phyloP scores from a whole-genome alignment of 2,113 vertebrate species.

The Phyllostomus discolor region DNA sequence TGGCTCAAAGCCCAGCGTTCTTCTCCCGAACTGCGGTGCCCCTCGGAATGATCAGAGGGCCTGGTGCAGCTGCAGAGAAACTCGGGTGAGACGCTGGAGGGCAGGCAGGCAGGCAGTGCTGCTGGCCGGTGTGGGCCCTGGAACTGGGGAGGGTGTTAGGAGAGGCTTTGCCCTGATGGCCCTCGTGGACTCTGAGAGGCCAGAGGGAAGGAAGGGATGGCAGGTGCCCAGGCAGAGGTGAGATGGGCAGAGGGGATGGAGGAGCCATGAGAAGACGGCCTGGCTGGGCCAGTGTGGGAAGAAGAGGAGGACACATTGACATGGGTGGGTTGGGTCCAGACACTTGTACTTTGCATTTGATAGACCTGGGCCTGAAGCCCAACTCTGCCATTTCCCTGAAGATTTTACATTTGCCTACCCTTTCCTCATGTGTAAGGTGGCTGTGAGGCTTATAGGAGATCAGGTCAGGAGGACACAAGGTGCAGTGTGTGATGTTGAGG shows the following conservation, averaged over 20 bases:
- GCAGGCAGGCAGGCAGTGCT: not conserved
- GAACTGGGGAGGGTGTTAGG: too few species aligned
- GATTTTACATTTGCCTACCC: not conserved
- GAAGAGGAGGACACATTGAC: not conserved
- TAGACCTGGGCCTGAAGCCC: not conserved
- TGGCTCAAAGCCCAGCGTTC: not conserved
- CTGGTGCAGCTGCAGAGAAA: not conserved
- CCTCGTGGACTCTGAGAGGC: not conserved
- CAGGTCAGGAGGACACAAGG: not conserved
- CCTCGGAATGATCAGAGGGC: not conserved
- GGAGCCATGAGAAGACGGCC: not conserved
- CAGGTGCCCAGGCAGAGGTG: not conserved
- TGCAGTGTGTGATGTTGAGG: too few species aligned
- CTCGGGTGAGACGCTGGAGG: not conserved
- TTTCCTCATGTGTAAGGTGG: not conserved
- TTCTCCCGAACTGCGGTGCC: not conserved
- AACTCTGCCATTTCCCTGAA: not conserved
- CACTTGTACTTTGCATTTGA: not conserved
- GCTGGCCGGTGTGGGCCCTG: not conserved
- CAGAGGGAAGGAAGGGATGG: not conserved
- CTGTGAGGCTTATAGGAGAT: not conserved
- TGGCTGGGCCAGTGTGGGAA: not conserved
- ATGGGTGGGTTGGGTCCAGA: not conserved
- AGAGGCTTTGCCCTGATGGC: not conserved
- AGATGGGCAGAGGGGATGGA: not conserved